A percentile compares a stretch with the other conserved stretches of the same genome.
phyloP scores from a whole-genome alignment of 2,113 vertebrate species.

The Saccopteryx leptura region DNA sequence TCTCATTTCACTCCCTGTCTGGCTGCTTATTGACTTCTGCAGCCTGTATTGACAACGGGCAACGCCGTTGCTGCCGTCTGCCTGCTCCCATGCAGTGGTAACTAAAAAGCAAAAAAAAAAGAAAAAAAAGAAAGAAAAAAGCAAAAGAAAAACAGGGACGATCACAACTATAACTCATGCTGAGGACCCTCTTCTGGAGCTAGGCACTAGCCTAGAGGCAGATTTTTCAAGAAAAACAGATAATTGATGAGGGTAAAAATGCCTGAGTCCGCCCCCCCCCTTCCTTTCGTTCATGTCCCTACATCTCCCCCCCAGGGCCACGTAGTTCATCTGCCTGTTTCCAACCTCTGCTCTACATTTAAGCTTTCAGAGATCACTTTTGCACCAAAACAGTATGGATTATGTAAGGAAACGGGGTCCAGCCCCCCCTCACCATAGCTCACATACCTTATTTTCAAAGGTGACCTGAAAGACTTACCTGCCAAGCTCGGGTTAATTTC shows the following conservation, averaged over 20 bases:
- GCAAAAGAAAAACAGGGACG: not conserved
- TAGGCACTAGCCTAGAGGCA: conserved; percentile 43
- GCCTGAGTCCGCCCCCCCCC: not conserved
- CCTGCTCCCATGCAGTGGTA: conserved; percentile 78
- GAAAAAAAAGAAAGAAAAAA: not conserved
- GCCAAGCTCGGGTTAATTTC: conserved; percentile 68
- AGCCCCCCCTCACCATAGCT: conserved; percentile 53
- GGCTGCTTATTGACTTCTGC: conserved; percentile 87
- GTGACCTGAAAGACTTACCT: conserved; percentile 83
- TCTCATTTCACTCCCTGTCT: conserved; percentile 87
- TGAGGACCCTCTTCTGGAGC: conserved; percentile 44
- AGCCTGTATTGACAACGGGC: conserved; percentile 81
- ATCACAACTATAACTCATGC: conserved; percentile 73
- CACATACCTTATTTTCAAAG: conserved; percentile 53
- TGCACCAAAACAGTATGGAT: conserved; percentile 14
- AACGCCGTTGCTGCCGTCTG: conserved; percentile 78
- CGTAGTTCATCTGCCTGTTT: conserved; percentile 48
- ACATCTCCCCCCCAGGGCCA: conserved; percentile 3
- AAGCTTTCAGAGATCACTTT: conserved; percentile 57
- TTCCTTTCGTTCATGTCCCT: not conserved
- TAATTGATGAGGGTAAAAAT: conserved; percentile 42
- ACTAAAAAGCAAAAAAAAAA: conserved; percentile 48
- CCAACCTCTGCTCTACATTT: conserved; percentile 39
- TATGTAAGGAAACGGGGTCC: not conserved
- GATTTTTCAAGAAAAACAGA: conserved; percentile 62